Conservation (phyloP, 2,888 invertebrate species). For the Drosophila cracens region DNA sequence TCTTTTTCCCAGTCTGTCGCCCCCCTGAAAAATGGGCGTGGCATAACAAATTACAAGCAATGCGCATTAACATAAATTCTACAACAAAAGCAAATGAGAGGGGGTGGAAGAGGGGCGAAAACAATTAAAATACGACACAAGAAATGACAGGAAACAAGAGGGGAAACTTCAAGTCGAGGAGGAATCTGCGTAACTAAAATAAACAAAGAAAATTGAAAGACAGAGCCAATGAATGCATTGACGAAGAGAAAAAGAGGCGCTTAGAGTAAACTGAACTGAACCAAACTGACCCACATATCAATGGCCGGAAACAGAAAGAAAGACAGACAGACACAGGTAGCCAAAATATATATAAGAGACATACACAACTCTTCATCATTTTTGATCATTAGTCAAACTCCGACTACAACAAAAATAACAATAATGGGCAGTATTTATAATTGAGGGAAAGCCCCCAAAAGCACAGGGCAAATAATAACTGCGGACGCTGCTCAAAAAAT, state of each 20-base stretch:
- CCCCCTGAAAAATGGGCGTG: constrained; percentile 39
- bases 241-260: constrained; percentile 19
- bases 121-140: constrained; percentile 62
- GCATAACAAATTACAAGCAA: constrained; percentile 64
- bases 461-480: constrained; percentile 35
- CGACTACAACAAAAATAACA: constrained; percentile 38
- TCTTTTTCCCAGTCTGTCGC: constrained; percentile 12
- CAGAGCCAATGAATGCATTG: constrained; percentile 51
- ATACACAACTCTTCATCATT: constrained; percentile 44
- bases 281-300: constrained; percentile 58
- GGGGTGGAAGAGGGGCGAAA: constrained; percentile 17
- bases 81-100: constrained; percentile 33
- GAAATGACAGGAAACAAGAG: constrained; percentile 53
- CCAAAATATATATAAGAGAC: constrained; percentile 5
- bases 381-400: constrained; percentile 66
- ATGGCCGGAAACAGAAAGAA: constrained; percentile 54
- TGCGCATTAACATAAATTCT: constrained; percentile 70
- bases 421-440: constrained; percentile 66
- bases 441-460: constrained; percentile 62
- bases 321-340: constrained; percentile 26
- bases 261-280: constrained; percentile 29
- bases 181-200: constrained; percentile 50
- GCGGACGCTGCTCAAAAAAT: constrained; percentile 23
- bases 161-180: constrained; percentile 3
- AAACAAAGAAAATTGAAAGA: constrained; percentile 17